Evolutionary conservation across 2,797 vertebrate genomes (phyloP).

Genomic region (Labroides dimidiatus): DNA sequence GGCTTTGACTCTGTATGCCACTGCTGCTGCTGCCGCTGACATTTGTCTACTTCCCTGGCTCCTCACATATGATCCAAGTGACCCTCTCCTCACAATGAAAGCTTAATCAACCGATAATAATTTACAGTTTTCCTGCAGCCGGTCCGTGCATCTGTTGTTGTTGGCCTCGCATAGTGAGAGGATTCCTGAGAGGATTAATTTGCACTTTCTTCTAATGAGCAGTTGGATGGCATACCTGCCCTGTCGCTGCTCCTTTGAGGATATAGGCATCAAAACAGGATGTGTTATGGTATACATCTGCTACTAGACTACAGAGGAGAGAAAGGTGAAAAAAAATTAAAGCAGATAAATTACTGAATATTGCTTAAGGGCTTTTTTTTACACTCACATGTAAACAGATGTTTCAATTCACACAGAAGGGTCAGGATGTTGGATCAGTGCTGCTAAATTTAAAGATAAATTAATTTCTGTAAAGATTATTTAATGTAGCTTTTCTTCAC

Average conservation of each 20-base stretch:
- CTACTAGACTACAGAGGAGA: neutral
- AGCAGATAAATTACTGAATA: too few species aligned
- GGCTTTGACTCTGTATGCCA: slow-evolving; percentile 46
- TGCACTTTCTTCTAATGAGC: slow-evolving; percentile 76
- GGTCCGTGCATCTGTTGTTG: slow-evolving; percentile 72
- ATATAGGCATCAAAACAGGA: slow-evolving; percentile 66
- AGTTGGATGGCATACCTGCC: slow-evolving; percentile 63
- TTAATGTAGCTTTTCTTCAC: neutral
- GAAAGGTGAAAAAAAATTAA: neutral
- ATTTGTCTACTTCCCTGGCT: slow-evolving; percentile 47
- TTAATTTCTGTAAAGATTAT: neutral
- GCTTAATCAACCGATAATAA: slow-evolving; percentile 64
- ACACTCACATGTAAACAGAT: neutral
- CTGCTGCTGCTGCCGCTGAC: slow-evolving; percentile 26
- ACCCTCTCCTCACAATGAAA: slow-evolving; percentile 40
- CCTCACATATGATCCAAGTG: slow-evolving; percentile 29
- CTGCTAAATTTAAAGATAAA: neutral
- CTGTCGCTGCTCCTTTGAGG: slow-evolving; percentile 63
- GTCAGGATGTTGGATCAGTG: neutral
- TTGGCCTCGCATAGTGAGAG: slow-evolving; percentile 47
- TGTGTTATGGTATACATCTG: slow-evolving; percentile 42
- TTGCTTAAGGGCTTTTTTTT: neutral
- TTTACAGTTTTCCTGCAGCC: slow-evolving; percentile 61
- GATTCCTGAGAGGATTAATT: slow-evolving; percentile 77
- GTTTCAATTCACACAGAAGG: neutral